A percentile compares a stretch with the other conserved stretches of the same genome.
Conservation (phyloP, 2,113 vertebrate species). For the Sceloporus undulatus region DNA sequence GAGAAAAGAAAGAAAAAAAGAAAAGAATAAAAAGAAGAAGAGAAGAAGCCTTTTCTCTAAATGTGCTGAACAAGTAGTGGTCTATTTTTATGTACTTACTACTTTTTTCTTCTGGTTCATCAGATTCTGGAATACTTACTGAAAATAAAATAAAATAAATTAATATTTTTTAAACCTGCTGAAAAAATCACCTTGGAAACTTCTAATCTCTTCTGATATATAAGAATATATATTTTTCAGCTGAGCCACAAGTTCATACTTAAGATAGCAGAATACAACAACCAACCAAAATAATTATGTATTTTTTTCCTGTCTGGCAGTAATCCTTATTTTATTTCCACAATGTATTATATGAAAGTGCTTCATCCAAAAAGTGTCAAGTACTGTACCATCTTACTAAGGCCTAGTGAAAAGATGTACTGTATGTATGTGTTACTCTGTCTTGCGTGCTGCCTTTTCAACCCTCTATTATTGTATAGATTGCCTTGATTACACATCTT, state of each 20-base stretch:
- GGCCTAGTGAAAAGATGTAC: constrained; percentile 25
- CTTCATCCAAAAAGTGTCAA: constrained; percentile 38
- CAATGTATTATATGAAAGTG: constrained; percentile 9
- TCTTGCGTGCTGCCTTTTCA: constrained; percentile 6
- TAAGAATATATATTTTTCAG: constrained; percentile 68
- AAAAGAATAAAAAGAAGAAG: no score
- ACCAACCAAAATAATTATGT: constrained; percentile 52
- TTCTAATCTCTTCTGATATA: constrained; percentile 67
- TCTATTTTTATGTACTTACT: constrained; percentile 73
- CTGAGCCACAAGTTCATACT: constrained; percentile 56
- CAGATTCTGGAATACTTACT: constrained; percentile 84
- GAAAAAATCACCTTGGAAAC: constrained; percentile 70
- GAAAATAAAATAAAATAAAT: constrained; percentile 77
- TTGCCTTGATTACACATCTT: constrained; percentile 21
- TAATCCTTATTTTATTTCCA: constrained; percentile 30
- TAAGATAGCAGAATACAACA: constrained; percentile 48
- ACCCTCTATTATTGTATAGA: constrained; percentile 3
- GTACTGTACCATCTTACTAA: constrained; percentile 18
- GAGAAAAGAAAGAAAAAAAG: neutral
- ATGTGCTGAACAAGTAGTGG: neutral
- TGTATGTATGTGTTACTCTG: constrained; percentile 36
- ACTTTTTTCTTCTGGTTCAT: constrained; percentile 80
- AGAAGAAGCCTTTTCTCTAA: constrained; percentile 14
- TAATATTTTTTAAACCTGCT: constrained; percentile 49
- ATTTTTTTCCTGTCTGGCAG: constrained; percentile 41